phyloP scores from a whole-genome alignment of 2,113 vertebrate species.

The Oreochromis niloticus region DNA sequence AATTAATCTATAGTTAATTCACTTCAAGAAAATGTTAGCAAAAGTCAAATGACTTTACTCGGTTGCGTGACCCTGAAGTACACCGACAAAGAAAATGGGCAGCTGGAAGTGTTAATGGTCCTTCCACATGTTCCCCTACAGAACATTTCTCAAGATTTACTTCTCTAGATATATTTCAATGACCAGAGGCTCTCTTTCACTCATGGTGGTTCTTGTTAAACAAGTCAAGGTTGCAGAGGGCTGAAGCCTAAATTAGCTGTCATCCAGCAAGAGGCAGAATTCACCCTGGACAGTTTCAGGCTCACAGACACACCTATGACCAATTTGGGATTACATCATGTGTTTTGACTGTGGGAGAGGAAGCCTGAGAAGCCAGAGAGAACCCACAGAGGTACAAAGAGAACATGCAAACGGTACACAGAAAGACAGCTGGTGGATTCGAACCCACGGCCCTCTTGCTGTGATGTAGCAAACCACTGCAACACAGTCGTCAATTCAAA shows the following conservation, averaged over 20 bases:
- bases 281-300: not conserved
- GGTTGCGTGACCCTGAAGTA: not conserved
- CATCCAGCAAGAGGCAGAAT: not conserved
- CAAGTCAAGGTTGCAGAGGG: not conserved
- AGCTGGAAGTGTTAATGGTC: not conserved
- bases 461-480: not conserved
- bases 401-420: not conserved
- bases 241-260: accelerated
- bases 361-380: not conserved
- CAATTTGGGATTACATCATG: accelerated
- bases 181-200: accelerated
- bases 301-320: accelerated
- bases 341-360: not conserved
- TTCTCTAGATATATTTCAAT: not conserved
- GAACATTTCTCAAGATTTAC: not conserved
- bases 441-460: not conserved
- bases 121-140: not conserved
- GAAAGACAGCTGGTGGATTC: not conserved
- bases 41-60: accelerated
- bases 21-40: not conserved
- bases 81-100: not conserved
- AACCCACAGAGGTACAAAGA: not conserved
- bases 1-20: not conserved
- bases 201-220: not conserved
- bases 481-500: accelerated